These are phyloP conservation scores for Leptopilina clavipes DNA, from an alignment of 1,140 invertebrate species.

Conservation along the genomic window DNA sequence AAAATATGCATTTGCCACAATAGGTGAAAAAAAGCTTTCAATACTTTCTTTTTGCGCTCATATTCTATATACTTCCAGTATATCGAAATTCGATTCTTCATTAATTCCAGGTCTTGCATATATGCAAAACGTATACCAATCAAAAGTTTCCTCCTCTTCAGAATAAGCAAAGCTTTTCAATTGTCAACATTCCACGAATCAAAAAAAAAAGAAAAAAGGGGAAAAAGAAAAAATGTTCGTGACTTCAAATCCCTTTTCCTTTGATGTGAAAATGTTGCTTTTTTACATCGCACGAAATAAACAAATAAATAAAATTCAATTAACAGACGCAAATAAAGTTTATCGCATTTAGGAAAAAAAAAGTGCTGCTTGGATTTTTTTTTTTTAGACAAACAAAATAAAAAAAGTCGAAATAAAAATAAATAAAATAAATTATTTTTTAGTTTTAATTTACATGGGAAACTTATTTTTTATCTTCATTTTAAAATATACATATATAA, in stretches of 20 bases:
- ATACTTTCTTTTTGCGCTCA: neutral
- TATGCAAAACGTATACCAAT: conserved; percentile 17
- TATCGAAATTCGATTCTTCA: conserved; percentile 31
- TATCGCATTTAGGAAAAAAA: no score
- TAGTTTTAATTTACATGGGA: no score
- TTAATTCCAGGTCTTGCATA: conserved; percentile 17
- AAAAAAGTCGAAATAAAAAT: no score
- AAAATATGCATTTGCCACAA: neutral
- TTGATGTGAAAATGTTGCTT: neutral
- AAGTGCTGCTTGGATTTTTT: no score
- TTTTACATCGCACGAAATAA: neutral
- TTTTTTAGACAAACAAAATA: no score
- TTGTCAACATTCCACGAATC: neutral
- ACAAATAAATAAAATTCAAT: no score
- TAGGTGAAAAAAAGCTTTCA: neutral
- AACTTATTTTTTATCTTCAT: no score
- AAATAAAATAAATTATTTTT: no score
- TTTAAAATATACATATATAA: no score
- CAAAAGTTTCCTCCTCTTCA: conserved; percentile 22
- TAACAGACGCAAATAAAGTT: no score
- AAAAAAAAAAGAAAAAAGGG: neutral
- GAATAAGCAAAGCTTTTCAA: conserved; percentile 11
- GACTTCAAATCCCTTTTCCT: neutral
- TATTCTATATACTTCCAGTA: neutral
- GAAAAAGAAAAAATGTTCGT: neutral